Evolutionary conservation across 2,797 vertebrate species (phyloP).

Genomic region (Urophycis tenuis): DNA sequence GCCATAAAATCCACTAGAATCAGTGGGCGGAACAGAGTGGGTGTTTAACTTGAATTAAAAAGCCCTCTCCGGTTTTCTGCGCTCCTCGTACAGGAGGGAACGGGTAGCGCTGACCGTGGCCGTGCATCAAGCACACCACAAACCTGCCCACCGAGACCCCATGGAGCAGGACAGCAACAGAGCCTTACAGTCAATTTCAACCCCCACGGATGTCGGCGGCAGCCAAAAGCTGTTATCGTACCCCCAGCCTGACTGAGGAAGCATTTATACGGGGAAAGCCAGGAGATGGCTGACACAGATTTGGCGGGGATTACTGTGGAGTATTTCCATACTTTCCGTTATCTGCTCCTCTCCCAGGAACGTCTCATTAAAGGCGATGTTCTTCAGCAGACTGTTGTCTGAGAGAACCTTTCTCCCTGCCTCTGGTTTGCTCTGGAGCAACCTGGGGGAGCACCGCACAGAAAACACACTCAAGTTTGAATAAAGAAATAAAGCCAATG

Average conservation of each 20-base stretch:
- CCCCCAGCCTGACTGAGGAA: neutral
- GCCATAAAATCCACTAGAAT: neutral
- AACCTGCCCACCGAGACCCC: neutral
- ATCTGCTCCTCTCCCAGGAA: slow-evolving; percentile 83
- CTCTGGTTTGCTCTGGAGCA: slow-evolving; percentile 70
- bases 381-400: slow-evolving; percentile 77
- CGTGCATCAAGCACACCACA: neutral
- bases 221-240: neutral
- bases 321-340: slow-evolving; percentile 74
- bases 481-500: neutral
- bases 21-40: neutral
- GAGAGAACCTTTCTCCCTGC: slow-evolving; percentile 70
- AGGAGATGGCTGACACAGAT: neutral
- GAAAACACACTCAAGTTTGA: neutral
- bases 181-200: neutral
- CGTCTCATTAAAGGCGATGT: slow-evolving; percentile 77
- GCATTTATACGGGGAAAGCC: neutral
- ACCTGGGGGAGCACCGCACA: slow-evolving; percentile 49
- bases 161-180: neutral
- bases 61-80: neutral
- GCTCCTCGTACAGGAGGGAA: neutral
- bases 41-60: neutral
- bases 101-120: neutral
- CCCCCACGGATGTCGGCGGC: neutral
- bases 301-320: neutral